Percentiles rank a stretch among this genome's conserved stretches.
phyloP scores from a whole-genome alignment of 2,797 vertebrate genomes.

The Phataginus tricuspis region DNA sequence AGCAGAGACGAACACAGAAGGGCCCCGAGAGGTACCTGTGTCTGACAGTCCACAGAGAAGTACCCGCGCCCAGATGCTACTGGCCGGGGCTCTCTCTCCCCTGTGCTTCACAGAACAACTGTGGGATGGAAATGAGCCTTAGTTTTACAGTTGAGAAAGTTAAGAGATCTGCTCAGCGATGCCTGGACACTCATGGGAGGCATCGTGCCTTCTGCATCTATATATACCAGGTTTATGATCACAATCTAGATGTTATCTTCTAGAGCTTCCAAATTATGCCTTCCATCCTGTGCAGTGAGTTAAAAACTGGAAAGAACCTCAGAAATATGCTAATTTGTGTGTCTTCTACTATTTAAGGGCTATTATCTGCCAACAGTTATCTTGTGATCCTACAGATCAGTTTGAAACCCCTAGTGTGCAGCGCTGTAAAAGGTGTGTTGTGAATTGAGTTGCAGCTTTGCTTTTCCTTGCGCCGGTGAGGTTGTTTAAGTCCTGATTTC shows the following conservation, averaged over 20 bases:
- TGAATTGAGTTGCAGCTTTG: neutral
- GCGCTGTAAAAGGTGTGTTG: neutral
- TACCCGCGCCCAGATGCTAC: neutral
- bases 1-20: neutral
- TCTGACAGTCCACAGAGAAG: neutral
- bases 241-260: neutral
- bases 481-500: neutral
- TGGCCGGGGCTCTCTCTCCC: neutral
- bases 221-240: neutral
- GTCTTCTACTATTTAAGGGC: neutral
- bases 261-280: neutral
- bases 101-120: neutral
- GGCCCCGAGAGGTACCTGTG: neutral
- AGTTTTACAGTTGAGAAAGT: neutral
- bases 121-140: neutral
- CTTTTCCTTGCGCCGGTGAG: neutral
- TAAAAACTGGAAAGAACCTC: slow-evolving; percentile 12
- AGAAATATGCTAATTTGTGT: neutral
- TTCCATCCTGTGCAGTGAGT: neutral
- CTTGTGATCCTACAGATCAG: neutral
- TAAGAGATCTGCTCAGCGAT: neutral
- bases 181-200: neutral
- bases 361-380: slow-evolving; percentile 14
- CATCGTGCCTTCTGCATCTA: neutral
- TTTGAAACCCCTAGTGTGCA: neutral